Conservation (phyloP, 1,140 invertebrate genomes). For the Lepeophtheirus salmonis region DNA sequence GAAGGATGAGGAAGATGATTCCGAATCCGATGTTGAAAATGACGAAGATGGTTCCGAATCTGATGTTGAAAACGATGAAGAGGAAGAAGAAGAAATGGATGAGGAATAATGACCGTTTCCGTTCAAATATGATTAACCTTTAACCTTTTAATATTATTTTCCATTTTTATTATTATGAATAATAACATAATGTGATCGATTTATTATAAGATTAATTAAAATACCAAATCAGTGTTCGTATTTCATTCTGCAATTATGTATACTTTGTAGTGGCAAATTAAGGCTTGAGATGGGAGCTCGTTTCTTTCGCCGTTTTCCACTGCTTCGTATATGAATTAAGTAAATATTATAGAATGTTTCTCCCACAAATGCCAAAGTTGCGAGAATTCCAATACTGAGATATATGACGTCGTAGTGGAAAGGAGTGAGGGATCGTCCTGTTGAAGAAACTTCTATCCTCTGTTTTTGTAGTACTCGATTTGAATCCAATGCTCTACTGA, state of each 20-base stretch:
- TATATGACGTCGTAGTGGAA: background rate
- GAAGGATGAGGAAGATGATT: background rate
- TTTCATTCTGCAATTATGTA: too few relatives aligned
- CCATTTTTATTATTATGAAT: too few relatives aligned
- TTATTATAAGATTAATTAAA: too few relatives aligned
- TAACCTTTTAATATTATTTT: too few relatives aligned
- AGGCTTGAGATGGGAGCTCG: too few relatives aligned
- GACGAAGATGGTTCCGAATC: background rate
- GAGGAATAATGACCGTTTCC: background rate
- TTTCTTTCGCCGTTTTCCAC: background rate
- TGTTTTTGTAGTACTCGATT: background rate
- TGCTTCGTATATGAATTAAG: background rate
- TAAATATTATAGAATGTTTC: background rate
- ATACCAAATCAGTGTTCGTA: too few relatives aligned
- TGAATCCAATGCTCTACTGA: background rate
- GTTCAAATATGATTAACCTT: too few relatives aligned
- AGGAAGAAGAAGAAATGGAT: background rate
- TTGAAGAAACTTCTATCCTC: background rate
- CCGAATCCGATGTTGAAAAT: background rate
- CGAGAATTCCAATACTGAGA: background rate
- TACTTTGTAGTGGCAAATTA: too few relatives aligned
- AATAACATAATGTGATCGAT: too few relatives aligned
- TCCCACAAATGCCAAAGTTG: background rate
- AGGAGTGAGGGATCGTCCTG: background rate
- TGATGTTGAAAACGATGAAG: conserved; percentile 2